phyloP scores from a whole-genome alignment of 2,113 vertebrate species.

The Limanda limanda region DNA sequence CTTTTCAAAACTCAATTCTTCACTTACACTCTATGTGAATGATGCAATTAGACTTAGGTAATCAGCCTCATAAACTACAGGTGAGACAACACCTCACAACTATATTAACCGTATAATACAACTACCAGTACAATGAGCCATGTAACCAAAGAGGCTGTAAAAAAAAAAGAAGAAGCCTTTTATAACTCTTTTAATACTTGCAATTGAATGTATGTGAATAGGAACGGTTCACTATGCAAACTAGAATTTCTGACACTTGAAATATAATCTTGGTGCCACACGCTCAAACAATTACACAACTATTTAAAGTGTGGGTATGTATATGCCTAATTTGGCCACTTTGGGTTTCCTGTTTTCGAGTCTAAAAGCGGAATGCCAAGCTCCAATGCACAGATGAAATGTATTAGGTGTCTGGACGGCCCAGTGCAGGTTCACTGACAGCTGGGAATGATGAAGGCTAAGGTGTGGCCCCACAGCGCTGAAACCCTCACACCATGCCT shows the following conservation, averaged over 20 bases:
- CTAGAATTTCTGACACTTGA: slow-evolving; percentile 42
- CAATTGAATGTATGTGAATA: slow-evolving; percentile 1
- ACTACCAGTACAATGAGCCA: neutral
- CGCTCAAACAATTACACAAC: slow-evolving; percentile 70
- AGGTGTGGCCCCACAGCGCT: slow-evolving; percentile 45
- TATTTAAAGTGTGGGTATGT: slow-evolving; percentile 62
- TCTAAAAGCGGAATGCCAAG: slow-evolving; percentile 56
- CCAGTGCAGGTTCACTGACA: slow-evolving; percentile 60
- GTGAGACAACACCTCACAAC: slow-evolving; percentile 29
- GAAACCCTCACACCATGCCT: slow-evolving; percentile 19
- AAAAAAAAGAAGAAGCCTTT: neutral
- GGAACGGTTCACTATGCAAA: slow-evolving; percentile 24
- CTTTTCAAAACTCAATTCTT: slow-evolving; percentile 54
- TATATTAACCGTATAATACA: slow-evolving; percentile 9
- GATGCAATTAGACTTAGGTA: slow-evolving; percentile 40
- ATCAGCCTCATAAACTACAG: slow-evolving; percentile 50
- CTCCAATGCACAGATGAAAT: slow-evolving; percentile 68
- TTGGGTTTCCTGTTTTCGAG: slow-evolving; percentile 71
- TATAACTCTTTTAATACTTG: slow-evolving; percentile 9
- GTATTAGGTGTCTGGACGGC: slow-evolving; percentile 40
- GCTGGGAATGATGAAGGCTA: slow-evolving; percentile 64
- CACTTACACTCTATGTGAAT: slow-evolving; percentile 35
- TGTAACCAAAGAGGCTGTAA: neutral
- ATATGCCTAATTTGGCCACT: slow-evolving; percentile 65
- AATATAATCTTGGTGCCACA: slow-evolving; percentile 60